Percentiles rank a stretch among this genome's conserved stretches.
phyloP scores from a whole-genome alignment of 1,140 invertebrate species.

The Pectinophora gossypiella region DNA sequence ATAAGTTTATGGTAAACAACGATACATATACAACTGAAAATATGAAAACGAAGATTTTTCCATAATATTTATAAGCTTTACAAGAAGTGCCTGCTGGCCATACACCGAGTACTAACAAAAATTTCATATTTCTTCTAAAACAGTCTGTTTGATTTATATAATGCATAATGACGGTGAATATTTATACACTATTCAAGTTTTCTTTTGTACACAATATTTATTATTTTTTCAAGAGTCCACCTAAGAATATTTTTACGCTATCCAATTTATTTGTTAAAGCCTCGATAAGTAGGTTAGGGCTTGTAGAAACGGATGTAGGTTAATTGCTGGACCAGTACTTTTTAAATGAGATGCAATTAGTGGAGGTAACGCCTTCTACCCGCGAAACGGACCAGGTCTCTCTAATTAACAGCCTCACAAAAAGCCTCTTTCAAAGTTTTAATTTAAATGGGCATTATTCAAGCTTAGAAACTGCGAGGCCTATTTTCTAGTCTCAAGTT shows the following conservation, averaged over 20 bases:
- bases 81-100: background rate
- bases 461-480: too few relatives aligned
- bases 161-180: background rate
- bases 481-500: too few relatives aligned
- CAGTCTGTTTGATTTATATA: background rate
- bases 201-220: background rate
- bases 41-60: background rate
- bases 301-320: conserved; percentile 50
- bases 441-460: too few relatives aligned
- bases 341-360: conserved; percentile 67
- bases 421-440: too few relatives aligned
- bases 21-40: background rate
- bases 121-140: background rate
- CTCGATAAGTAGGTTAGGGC: conserved; percentile 1
- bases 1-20: background rate
- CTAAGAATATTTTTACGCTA: background rate
- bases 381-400: conserved; percentile 36
- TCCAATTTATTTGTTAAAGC: background rate
- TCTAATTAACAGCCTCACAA: conserved; percentile 42
- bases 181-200: background rate
- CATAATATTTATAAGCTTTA: background rate
- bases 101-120: background rate
- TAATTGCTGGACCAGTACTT: conserved; percentile 50
- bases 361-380: conserved; percentile 34
- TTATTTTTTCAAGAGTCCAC: background rate